Conservation (phyloP, 2,797 vertebrate species). For the Sitta carolinensis region DNA sequence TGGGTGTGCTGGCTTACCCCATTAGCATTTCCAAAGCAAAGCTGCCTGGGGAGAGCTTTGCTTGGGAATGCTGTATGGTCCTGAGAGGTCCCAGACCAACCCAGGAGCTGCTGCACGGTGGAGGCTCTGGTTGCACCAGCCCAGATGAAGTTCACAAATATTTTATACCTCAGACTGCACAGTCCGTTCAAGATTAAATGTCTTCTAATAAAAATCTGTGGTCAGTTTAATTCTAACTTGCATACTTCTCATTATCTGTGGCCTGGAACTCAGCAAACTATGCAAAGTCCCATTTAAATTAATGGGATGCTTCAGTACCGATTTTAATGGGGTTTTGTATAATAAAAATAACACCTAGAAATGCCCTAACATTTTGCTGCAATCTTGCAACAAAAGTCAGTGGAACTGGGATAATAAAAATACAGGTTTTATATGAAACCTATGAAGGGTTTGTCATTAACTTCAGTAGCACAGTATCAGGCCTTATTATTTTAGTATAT, state of each 20-base stretch:
- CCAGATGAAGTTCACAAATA: constrained; percentile 24
- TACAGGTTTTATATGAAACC: constrained; percentile 26
- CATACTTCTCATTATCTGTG: constrained; percentile 64
- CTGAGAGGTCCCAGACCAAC: not conserved
- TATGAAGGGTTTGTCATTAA: constrained; percentile 29
- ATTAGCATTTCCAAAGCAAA: not conserved
- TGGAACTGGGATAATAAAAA: constrained; percentile 51
- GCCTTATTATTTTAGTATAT: constrained; percentile 28
- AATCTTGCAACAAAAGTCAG: constrained; percentile 9
- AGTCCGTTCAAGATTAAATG: constrained; percentile 28
- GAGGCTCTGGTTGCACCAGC: not conserved
- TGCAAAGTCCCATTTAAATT: constrained; percentile 62
- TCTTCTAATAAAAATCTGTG: constrained; percentile 62
- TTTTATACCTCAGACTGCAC: not conserved
- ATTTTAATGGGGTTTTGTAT: constrained; percentile 59
- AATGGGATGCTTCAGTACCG: constrained; percentile 54
- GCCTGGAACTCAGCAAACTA: constrained; percentile 54
- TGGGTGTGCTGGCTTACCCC: constrained; percentile 13
- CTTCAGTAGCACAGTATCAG: constrained; percentile 25
- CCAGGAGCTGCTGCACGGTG: not conserved
- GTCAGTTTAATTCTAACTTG: constrained; percentile 56
- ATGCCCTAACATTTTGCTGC: constrained; percentile 46
- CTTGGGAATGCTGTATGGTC: not conserved
- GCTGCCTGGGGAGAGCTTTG: constrained; percentile 4
- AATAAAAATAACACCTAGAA: constrained; percentile 65